Base-by-base conservation (phyloP, 2,797 vertebrate species). In the Sebastes oblongus region DNA sequence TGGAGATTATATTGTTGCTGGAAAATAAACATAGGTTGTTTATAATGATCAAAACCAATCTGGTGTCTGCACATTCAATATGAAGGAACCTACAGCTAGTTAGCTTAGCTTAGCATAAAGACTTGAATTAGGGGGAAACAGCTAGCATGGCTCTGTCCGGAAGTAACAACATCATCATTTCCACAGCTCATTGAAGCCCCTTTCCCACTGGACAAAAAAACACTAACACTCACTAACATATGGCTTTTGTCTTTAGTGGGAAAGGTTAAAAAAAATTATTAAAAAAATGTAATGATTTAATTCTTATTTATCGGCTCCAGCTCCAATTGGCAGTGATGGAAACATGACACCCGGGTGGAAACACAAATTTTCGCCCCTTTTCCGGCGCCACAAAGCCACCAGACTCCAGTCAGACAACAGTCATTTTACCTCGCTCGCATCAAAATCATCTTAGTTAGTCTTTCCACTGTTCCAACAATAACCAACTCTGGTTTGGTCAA, bases 21-120 rank as follows among this genome's bases (percentile, higher is more conserved):
- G 55, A 24, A 27, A 10, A 52, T 24, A 39, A 60, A 60, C 6
- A 14, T 32, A 42, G 8, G 5, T n/a, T 22, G 1, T 56, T 29
- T 29, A 59, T 50, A 20, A 20, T 0, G 46, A 50, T 50, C 46
- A 2, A 50, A 50, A 50, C 46, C 18, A 50, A 8, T 50, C 46
- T 50, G 16, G 16, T 50, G 18, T 20, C 18, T 20, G 0, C 0
- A 0, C 20, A 46, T 22, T 32, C 13, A 42, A 6, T 11, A 55
- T 24, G 58, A 54, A 8, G 34, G 34, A 9, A 73, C 1, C 29
- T 20, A 0, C 18, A 42, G 25, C 9, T 4, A 8, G 14, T 56
- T 75, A 81, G 50, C 22, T 72, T 32, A 59, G 25, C 29, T 32
- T 46, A 66, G 72, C 39, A 52, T 71, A n/a, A n/a, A 13, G 16